Evolutionary conservation across 2,797 vertebrate genomes (phyloP).

Genomic region (Sphaeramia orbicularis): DNA sequence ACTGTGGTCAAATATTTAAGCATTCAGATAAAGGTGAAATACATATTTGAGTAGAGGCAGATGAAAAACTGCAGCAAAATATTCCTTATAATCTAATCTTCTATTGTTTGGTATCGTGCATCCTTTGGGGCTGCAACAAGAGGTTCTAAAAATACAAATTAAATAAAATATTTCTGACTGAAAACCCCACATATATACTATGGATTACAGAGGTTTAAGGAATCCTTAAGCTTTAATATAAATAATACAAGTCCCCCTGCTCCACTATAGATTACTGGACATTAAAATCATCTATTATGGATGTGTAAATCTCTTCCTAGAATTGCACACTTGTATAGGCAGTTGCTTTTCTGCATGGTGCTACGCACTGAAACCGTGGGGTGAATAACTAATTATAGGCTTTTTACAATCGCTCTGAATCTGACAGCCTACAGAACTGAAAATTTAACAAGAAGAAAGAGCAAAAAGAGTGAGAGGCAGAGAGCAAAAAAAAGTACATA

Average conservation of each 20-base stretch:
- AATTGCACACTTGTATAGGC: slow-evolving; percentile 14
- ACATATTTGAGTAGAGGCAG: background rate
- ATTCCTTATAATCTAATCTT: background rate
- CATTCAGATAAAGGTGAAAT: background rate
- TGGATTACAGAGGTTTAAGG: slow-evolving; percentile 20
- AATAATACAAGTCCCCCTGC: slow-evolving; percentile 16
- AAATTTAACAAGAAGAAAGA: slow-evolving; percentile 22
- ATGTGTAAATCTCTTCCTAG: slow-evolving; percentile 29
- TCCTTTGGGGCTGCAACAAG: background rate
- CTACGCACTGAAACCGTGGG: slow-evolving; percentile 42
- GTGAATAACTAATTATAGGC: slow-evolving; percentile 49
- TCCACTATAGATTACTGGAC: slow-evolving; percentile 42
- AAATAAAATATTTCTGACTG: slow-evolving; percentile 24
- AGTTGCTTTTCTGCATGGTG: slow-evolving; percentile 35
- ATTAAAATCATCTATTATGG: slow-evolving; percentile 39
- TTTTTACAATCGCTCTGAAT: slow-evolving; percentile 57
- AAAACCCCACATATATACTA: slow-evolving; percentile 2
- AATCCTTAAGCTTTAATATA: slow-evolving; percentile 16
- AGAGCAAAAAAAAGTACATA: background rate
- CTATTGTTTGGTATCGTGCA: background rate
- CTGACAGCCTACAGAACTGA: slow-evolving; percentile 37
- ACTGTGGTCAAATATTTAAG: slow-evolving; percentile 1
- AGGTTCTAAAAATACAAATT: slow-evolving; percentile 12
- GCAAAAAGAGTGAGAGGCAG: slow-evolving; percentile 5
- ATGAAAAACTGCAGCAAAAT: background rate